These are phyloP conservation scores for Poeciliopsis turneri DNA, from an alignment of 2,797 vertebrate species.

Conservation along the genomic window DNA sequence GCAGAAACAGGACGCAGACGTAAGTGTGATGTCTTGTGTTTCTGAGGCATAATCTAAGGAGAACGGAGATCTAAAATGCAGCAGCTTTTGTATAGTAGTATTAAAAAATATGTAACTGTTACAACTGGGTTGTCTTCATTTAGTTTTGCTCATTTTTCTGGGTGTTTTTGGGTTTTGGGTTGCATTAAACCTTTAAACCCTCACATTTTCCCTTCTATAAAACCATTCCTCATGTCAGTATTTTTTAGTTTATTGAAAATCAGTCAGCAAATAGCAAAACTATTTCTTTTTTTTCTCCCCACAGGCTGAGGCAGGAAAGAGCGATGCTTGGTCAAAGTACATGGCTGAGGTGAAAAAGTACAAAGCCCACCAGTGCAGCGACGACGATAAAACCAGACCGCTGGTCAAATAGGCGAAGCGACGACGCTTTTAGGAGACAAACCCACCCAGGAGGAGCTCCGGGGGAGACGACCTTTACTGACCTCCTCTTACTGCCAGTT, in stretches of 20 bases:
- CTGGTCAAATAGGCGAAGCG: constrained; percentile 88
- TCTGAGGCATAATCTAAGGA: background rate
- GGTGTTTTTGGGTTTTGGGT: no score
- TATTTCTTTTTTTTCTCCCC: background rate
- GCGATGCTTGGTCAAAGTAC: constrained; percentile 95
- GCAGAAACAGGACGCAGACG: constrained; percentile 91
- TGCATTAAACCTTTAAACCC: no score
- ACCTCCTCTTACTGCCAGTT: constrained; percentile 65
- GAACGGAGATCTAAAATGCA: background rate
- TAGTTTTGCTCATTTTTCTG: background rate
- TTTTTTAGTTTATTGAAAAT: no score
- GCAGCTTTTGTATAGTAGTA: background rate
- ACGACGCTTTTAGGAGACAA: constrained; percentile 19
- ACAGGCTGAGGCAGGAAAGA: constrained; percentile 89
- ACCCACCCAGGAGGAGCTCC: constrained; percentile 38
- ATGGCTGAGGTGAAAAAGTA: constrained; percentile 99
- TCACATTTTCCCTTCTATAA: no score
- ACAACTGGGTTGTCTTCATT: background rate
- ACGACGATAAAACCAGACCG: constrained; percentile 95
- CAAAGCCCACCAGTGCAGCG: constrained; percentile 96
- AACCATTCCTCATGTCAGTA: no score
- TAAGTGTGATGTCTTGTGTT: constrained; percentile 52
- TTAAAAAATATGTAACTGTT: background rate
- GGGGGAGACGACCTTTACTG: constrained; percentile 32
- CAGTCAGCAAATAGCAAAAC: no score